Evolutionary conservation across 2,888 invertebrate genomes (phyloP).

Genomic region (Drosophila helvetica): DNA sequence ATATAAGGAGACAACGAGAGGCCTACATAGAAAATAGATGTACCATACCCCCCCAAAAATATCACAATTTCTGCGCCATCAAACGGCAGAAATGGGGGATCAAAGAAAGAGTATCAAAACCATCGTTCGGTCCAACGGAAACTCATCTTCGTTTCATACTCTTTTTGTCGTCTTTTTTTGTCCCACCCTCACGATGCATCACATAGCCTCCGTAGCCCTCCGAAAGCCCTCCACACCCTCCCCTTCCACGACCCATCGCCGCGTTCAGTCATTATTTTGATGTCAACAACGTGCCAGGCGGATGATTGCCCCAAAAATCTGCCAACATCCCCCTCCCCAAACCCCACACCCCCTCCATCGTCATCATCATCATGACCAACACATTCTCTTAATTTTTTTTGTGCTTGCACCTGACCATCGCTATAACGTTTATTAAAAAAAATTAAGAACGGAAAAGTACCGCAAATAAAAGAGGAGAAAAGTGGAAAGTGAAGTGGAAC

Average conservation of each 20-base stretch:
- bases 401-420: slow-evolving; percentile 64
- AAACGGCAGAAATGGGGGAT: too few relatives aligned
- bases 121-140: too few relatives aligned
- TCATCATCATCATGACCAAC: slow-evolving; percentile 28
- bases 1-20: too few relatives aligned
- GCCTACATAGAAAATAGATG: too few relatives aligned
- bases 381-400: slow-evolving; percentile 58
- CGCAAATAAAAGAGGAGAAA: slow-evolving; percentile 33
- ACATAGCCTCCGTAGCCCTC: too few relatives aligned
- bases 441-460: slow-evolving; percentile 12
- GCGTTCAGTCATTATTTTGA: slow-evolving; percentile 70
- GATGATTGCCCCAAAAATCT: slow-evolving; percentile 57
- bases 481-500: not conserved
- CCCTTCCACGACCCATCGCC: slow-evolving; percentile 15
- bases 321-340: not conserved
- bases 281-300: slow-evolving; percentile 73
- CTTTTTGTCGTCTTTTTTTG: too few relatives aligned
- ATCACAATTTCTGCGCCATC: too few relatives aligned
- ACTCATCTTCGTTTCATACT: too few relatives aligned
- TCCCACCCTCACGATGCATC: too few relatives aligned
- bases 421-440: slow-evolving; percentile 66
- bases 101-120: too few relatives aligned
- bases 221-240: not conserved
- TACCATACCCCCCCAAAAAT: too few relatives aligned
- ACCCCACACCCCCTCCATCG: not conserved